phyloP scores from a whole-genome alignment of 1,140 invertebrate genomes.

The Kradibia gibbosae region DNA sequence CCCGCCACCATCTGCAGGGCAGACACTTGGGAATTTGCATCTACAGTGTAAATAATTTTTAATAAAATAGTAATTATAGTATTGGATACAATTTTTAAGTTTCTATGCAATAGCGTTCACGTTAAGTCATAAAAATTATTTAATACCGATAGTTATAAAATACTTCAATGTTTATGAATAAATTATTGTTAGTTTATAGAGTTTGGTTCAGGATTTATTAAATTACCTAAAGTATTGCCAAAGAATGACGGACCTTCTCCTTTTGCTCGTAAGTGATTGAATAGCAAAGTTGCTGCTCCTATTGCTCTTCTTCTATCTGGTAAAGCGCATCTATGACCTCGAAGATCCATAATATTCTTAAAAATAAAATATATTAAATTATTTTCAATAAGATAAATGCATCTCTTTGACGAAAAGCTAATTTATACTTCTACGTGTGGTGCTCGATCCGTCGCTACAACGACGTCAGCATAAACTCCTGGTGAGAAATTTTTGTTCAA shows the following conservation, averaged over 20 bases:
- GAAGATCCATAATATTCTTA: conserved; percentile 70
- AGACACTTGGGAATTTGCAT: conserved; percentile 71
- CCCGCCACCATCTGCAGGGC: conserved; percentile 73
- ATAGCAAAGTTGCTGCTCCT: conserved; percentile 57
- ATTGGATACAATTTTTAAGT: no score
- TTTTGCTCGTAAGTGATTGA: conserved; percentile 66
- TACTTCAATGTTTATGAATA: no score
- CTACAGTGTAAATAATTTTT: conserved; percentile 53
- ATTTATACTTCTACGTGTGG: conserved; percentile 56
- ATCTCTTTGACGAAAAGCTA: not conserved
- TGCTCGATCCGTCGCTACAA: conserved; percentile 68
- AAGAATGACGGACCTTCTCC: conserved; percentile 75
- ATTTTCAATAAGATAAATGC: not conserved
- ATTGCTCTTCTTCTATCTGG: conserved; percentile 52
- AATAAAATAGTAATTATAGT: no score
- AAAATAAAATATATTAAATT: conserved; percentile 47
- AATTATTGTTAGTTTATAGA: not conserved
- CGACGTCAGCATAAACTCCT: conserved; percentile 73
- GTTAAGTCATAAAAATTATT: no score
- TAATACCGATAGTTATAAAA: no score
- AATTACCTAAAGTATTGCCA: conserved; percentile 70
- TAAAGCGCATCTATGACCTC: conserved; percentile 71
- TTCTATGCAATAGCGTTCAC: no score
- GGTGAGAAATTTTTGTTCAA: conserved; percentile 62
- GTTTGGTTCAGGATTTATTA: not conserved